These are phyloP conservation scores for Drosophila falleni DNA, from an alignment of 2,888 invertebrate species.

Conservation along the genomic window DNA sequence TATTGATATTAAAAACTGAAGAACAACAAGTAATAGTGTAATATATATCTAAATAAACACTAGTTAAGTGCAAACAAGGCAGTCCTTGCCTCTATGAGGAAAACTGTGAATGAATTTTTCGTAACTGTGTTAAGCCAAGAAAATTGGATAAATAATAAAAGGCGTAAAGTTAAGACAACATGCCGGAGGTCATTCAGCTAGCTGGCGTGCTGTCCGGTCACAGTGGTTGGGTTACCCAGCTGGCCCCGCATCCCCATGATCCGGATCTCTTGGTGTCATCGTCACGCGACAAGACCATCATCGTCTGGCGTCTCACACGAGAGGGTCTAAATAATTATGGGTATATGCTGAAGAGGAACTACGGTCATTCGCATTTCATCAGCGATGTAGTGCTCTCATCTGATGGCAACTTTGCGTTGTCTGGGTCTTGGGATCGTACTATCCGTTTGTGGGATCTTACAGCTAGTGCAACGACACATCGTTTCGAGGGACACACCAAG, in stretches of 20 bases:
- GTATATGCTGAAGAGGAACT: conserved; percentile 96
- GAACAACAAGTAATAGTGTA: not conserved
- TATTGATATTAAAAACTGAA: too few relatives aligned
- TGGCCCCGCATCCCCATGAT: conserved; percentile 98
- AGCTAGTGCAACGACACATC: conserved; percentile 97
- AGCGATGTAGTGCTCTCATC: conserved; percentile 99
- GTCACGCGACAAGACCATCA: conserved; percentile 96
- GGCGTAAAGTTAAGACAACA: conserved; percentile 82
- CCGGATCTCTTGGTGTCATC: conserved; percentile 98
- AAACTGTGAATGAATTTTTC: not conserved
- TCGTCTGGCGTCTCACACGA: conserved; percentile 98
- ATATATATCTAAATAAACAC: not conserved
- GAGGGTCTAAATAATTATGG: conserved; percentile 98
- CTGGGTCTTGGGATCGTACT: conserved; percentile 99
- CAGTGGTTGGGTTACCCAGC: conserved; percentile 99
- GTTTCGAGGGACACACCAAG: conserved; percentile 99
- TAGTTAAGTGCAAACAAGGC: conserved; percentile 4
- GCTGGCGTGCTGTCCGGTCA: conserved; percentile 98
- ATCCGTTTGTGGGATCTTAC: conserved; percentile 99
- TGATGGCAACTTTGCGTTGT: conserved; percentile 99
- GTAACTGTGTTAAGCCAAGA: not conserved
- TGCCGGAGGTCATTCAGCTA: conserved; percentile 95
- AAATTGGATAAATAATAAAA: not conserved
- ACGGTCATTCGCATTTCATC: conserved; percentile 99
- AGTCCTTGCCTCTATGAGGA: not conserved